A percentile compares a stretch with the other conserved stretches of the same genome.
These are phyloP conservation scores for Agrochola macilenta DNA, from an alignment of 2,888 invertebrate genomes.

Conservation along the genomic window DNA sequence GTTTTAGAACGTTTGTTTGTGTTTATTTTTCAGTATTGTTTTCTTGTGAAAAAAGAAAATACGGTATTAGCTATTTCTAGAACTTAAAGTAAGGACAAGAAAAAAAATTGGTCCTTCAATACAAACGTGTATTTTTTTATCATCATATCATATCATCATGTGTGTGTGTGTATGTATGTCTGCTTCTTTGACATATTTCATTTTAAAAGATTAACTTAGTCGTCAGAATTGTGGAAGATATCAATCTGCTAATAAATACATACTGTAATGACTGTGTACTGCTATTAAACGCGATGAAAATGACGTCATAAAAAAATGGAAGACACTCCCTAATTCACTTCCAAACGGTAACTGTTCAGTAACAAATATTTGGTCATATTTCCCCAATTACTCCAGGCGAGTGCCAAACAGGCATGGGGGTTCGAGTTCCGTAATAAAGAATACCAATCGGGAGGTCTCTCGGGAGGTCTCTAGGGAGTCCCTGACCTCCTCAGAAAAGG, in stretches of 20 bases:
- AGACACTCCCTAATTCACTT: conserved; percentile 61
- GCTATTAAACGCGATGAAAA: background rate
- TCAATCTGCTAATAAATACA: background rate
- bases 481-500: conserved; percentile 82
- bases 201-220: background rate
- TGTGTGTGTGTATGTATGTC: too few relatives aligned
- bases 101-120: background rate
- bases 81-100: background rate
- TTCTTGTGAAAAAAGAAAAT: background rate
- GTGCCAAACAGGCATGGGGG: conserved; percentile 75
- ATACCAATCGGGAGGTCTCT: conserved; percentile 79
- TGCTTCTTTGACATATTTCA: background rate
- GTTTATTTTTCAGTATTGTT: background rate
- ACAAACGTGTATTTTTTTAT: background rate
- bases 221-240: background rate
- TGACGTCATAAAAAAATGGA: conserved; percentile 31
- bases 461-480: conserved; percentile 75
- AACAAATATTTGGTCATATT: conserved; percentile 76
- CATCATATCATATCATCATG: too few relatives aligned
- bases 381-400: conserved; percentile 78
- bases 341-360: conserved; percentile 61
- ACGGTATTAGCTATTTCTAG: background rate
- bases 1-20: conserved; percentile 35
- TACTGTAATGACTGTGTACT: too few relatives aligned
- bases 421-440: conserved; percentile 80